Evolutionary conservation across 2,797 vertebrate genomes (phyloP), one percentile per base, ranked within the genome.

Genomic region (Catharus ustulatus): DNA sequence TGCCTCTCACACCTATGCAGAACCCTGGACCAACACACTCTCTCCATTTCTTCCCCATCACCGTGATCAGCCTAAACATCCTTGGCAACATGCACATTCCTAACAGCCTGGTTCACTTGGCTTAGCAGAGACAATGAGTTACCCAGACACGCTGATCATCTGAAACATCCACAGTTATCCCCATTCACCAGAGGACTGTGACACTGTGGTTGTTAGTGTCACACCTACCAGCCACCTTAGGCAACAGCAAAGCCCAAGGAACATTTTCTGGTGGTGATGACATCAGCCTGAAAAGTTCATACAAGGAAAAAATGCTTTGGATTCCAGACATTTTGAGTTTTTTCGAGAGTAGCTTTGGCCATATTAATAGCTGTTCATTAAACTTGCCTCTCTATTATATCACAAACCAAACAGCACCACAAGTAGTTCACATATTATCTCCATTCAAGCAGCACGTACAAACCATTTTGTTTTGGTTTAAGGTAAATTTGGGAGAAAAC

Each of bases 71-170:
- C 22, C 21, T 30, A 19, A 73, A 29, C 36, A 76, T 9, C n/a
- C 43, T 40, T n/a, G 43, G 36, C 15, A 46, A 49, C 2, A 2
- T 4, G 11, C 32, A 38, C 34, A 46, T 10, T 49, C 29, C 0
- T 9, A 89, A 36, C n/a, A 81, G 55, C 40, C 62, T 15, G 9
- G 48, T 30, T 55, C 52, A 19, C 55, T 32, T 27, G 5, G 6
- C 49, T 63, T 30, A 59, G 40, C 61, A 71, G 19, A 71, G 27
- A 36, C n/a, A 43, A 9, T 9, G 63, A 43, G 51, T n/a, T 49
- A 45, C 34, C 27, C 10, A 5, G 36, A 32, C 27, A 43, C 0
- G 0, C 13, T 16, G 29, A 61, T 32, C 38, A 45, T 27, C 38
- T 51, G 34, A 52, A 83, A 49, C 5, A 5, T 8, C 4, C 64